Conservation (phyloP, 2,888 invertebrate species). For the Calliopum simillimum region DNA sequence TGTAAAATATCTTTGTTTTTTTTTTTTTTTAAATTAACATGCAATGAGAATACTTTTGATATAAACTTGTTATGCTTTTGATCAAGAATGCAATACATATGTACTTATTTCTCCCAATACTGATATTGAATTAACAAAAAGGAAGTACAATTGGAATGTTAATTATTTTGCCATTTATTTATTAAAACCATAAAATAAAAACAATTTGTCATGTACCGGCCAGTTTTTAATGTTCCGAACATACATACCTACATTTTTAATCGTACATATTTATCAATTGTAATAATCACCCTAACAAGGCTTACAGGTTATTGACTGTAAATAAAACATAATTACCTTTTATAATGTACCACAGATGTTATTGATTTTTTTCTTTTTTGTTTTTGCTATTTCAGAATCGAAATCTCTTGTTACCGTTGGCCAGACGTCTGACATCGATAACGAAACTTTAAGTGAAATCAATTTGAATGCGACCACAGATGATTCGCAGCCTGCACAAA, state of each 20-base stretch:
- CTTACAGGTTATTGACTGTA: background rate
- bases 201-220: too few species aligned
- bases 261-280: too few species aligned
- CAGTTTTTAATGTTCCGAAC: background rate
- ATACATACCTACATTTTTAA: background rate
- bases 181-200: too few species aligned
- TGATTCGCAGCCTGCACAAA: constrained; percentile 31
- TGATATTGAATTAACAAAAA: too few species aligned
- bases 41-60: background rate
- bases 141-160: constrained; percentile 9
- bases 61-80: too few species aligned
- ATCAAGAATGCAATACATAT: too few species aligned
- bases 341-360: too few species aligned
- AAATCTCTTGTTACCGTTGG: constrained; percentile 64
- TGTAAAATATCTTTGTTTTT: background rate
- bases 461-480: constrained; percentile 67
- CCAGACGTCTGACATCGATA: constrained; percentile 62
- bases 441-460: constrained; percentile 69
- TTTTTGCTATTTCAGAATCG: constrained; percentile 53
- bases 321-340: background rate
- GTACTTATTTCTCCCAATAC: too few species aligned
- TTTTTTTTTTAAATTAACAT: background rate
- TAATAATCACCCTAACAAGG: constrained; percentile 2
- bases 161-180: background rate
- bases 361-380: too few species aligned